A percentile compares a stretch with the other conserved stretches of the same genome.
Conservation (phyloP, 2,888 invertebrate genomes). For the Rhimphoctona megacephalus region DNA sequence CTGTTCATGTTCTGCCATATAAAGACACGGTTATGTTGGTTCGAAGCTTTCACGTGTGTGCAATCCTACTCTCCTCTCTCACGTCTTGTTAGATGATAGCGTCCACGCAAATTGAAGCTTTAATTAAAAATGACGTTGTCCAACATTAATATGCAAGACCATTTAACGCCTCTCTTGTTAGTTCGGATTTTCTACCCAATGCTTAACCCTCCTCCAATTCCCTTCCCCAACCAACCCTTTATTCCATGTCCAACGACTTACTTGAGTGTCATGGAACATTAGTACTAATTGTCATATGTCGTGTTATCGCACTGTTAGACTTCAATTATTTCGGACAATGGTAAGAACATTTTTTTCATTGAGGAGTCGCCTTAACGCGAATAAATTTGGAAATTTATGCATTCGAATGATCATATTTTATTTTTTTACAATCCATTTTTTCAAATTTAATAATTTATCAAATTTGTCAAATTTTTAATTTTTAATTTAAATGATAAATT, state of each 20-base stretch:
- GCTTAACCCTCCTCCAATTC: neutral
- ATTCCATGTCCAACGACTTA: neutral
- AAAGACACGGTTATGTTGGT: neutral
- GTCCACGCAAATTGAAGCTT: constrained; percentile 48
- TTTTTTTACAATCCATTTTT: too few species aligned
- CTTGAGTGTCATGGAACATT: neutral
- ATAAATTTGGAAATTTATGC: too few species aligned
- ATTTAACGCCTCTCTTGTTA: constrained; percentile 28
- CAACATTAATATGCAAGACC: constrained; percentile 49
- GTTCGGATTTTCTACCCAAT: constrained; percentile 4
- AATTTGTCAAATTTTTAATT: too few species aligned
- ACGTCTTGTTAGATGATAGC: constrained; percentile 42
- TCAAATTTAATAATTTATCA: too few species aligned
- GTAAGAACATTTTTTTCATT: neutral
- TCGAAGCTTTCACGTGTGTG: neutral
- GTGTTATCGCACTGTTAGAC: neutral
- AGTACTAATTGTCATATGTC: neutral
- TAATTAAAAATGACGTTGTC: constrained; percentile 57
- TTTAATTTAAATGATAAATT: too few species aligned
- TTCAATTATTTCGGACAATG: neutral
- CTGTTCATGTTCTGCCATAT: neutral
- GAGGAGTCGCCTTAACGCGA: too few species aligned
- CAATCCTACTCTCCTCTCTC: neutral
- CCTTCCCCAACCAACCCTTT: neutral
- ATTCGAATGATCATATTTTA: too few species aligned